Evolutionary conservation across 2,888 invertebrate genomes (phyloP).

Genomic region (Camponotus fellah): DNA sequence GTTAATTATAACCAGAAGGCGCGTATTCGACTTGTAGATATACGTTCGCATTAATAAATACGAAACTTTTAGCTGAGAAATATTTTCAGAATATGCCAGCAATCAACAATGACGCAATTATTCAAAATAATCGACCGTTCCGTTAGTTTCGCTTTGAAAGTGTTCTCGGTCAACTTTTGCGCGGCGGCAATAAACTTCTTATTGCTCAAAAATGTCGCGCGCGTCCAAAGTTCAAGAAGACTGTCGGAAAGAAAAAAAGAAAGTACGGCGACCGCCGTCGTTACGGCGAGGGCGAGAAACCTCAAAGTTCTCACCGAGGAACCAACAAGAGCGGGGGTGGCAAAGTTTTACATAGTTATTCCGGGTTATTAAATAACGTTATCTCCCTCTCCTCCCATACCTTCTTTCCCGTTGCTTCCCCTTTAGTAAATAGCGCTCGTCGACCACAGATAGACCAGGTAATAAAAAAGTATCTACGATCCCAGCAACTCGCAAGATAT

Average conservation of each 20-base stretch:
- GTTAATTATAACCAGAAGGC: conserved; percentile 17
- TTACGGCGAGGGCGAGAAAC: conserved; percentile 59
- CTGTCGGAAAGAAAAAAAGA: conserved; percentile 44
- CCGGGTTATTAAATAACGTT: conserved; percentile 78
- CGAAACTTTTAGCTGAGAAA: conserved; percentile 16
- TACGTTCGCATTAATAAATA: conserved; percentile 10
- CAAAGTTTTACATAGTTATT: conserved; percentile 76
- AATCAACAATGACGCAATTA: conserved; percentile 39
- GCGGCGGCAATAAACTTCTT: conserved; percentile 58
- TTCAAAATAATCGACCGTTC: conserved; percentile 41
- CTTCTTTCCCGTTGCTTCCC: neutral
- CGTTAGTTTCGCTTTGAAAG: conserved; percentile 45
- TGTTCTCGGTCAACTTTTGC: conserved; percentile 11
- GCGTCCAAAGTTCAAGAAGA: conserved; percentile 63
- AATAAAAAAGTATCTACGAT: conserved; percentile 58
- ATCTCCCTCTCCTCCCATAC: conserved; percentile 55
- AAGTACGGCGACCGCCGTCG: conserved; percentile 35
- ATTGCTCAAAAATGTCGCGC: conserved; percentile 65
- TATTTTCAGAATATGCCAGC: conserved; percentile 13
- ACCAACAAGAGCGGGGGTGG: conserved; percentile 43
- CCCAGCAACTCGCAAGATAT: conserved; percentile 60
- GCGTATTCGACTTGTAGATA: neutral
- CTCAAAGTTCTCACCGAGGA: conserved; percentile 60
- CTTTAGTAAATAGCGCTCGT: conserved; percentile 61
- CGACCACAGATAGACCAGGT: conserved; percentile 42